These are phyloP conservation scores for Alexandromys fortis DNA, from an alignment of 2,113 vertebrate genomes.

Conservation along the genomic window DNA sequence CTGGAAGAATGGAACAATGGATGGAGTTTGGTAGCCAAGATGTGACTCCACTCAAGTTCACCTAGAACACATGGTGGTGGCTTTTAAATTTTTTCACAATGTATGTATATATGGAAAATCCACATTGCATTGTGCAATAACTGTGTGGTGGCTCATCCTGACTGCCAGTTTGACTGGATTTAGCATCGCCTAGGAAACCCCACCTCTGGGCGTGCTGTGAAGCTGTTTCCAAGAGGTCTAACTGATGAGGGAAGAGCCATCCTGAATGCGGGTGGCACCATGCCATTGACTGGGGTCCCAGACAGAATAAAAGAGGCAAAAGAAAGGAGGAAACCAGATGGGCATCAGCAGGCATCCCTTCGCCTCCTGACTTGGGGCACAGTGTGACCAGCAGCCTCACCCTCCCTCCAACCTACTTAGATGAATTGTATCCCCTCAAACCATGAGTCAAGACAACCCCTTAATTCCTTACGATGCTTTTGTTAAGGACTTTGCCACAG, in stretches of 20 bases:
- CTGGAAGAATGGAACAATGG: not conserved
- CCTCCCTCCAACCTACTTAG: not conserved
- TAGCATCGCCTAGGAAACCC: not conserved
- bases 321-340: not conserved
- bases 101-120: not conserved
- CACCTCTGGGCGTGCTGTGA: no score
- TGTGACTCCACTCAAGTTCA: not conserved
- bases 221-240: not conserved
- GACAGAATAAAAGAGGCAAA: not conserved
- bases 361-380: not conserved
- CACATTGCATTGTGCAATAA: not conserved
- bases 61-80: not conserved
- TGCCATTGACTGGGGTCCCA: not conserved
- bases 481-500: not conserved
- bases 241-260: not conserved
- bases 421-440: not conserved
- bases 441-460: not conserved
- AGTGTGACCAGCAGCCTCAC: not conserved
- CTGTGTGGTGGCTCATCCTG: not conserved
- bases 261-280: not conserved
- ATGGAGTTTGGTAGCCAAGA: not conserved
- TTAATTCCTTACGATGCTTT: not conserved
- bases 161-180: not conserved
- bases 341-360: not conserved
- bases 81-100: not conserved